Conservation (phyloP, 2,113 vertebrate species). For the Esox niger region DNA sequence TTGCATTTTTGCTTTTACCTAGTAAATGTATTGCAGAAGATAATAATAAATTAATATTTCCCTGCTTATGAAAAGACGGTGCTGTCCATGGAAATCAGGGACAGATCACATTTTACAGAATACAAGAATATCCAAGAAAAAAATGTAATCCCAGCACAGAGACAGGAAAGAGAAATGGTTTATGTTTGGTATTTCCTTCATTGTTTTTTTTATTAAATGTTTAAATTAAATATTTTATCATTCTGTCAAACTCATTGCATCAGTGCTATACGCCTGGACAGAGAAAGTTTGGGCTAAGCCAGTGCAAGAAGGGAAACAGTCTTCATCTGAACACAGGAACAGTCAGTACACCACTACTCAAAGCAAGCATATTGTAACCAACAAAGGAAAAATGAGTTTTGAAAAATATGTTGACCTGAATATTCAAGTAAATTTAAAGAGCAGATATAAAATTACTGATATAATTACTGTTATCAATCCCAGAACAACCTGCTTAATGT, state of each 20-base stretch:
- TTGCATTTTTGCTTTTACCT: no score
- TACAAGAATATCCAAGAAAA: neutral
- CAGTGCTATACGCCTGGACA: constrained; percentile 54
- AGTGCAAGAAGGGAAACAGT: constrained; percentile 58
- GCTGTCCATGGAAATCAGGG: neutral
- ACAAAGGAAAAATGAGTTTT: constrained; percentile 36
- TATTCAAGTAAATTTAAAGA: constrained; percentile 67
- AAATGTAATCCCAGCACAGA: neutral
- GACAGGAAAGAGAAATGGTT: constrained; percentile 4
- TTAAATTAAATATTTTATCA: constrained; percentile 50
- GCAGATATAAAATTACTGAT: constrained; percentile 44
- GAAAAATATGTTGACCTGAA: constrained; percentile 34
- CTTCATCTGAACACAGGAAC: constrained; percentile 46
- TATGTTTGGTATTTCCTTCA: constrained; percentile 34
- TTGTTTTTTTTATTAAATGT: constrained; percentile 60
- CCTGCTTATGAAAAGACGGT: no score
- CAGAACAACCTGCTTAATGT: constrained; percentile 30
- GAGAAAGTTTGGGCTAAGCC: constrained; percentile 66
- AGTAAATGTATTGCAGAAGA: no score
- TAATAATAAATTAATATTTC: no score
- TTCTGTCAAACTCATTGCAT: constrained; percentile 52
- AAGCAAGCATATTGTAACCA: constrained; percentile 44
- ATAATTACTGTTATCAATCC: constrained; percentile 35
- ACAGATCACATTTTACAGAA: neutral
- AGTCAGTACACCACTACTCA: constrained; percentile 40